These are phyloP conservation scores for Speoplatyrhinus poulsoni DNA, from an alignment of 2,113 vertebrate genomes.

Conservation along the genomic window DNA sequence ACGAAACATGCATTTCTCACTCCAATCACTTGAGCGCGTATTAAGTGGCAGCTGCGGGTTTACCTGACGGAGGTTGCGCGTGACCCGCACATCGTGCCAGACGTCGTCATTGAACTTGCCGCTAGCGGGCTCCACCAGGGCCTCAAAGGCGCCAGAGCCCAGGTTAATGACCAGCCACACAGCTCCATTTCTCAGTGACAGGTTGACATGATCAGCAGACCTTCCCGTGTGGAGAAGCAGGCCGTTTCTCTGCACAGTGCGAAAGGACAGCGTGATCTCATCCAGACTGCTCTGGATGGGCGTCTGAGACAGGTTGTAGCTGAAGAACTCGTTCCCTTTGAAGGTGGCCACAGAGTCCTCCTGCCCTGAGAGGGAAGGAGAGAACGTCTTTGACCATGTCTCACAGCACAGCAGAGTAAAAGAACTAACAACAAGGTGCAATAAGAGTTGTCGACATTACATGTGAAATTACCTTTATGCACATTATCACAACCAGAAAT, in stretches of 20 bases:
- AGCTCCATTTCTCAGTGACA: conserved; percentile 90
- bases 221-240: conserved; percentile 94
- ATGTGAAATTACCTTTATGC: too few relatives aligned
- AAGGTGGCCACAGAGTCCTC: conserved; percentile 92
- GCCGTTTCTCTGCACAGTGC: conserved; percentile 90
- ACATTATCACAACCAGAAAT: too few relatives aligned
- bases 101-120: conserved; percentile 92
- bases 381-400: background rate
- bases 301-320: conserved; percentile 93
- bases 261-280: conserved; percentile 93
- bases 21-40: too few relatives aligned
- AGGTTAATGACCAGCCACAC: conserved; percentile 96
- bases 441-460: too few relatives aligned
- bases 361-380: conserved; percentile 77
- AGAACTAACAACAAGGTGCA: background rate
- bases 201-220: conserved; percentile 93
- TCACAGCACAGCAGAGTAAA: too few relatives aligned
- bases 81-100: conserved; percentile 92
- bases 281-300: conserved; percentile 97
- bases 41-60: background rate
- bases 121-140: conserved; percentile 90
- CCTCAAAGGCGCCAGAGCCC: conserved; percentile 94
- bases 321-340: conserved; percentile 95
- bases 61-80: conserved; percentile 96
- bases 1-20: too few relatives aligned